Evolutionary conservation across 2,888 invertebrate genomes (phyloP).

Genomic region (Clunio marinus): DNA sequence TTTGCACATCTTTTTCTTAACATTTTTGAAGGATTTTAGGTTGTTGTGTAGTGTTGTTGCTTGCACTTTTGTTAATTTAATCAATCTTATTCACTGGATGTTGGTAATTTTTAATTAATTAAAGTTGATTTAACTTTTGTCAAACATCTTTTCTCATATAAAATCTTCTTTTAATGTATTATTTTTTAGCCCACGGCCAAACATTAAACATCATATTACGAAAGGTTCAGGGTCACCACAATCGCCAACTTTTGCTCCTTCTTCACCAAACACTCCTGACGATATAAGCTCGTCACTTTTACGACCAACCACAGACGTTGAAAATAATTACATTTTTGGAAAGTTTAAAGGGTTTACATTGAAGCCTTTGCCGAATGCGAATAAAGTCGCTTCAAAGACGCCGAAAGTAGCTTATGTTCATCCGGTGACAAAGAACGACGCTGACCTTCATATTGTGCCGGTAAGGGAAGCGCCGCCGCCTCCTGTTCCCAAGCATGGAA

Average conservation of each 20-base stretch:
- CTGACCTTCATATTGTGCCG: slow-evolving; percentile 48
- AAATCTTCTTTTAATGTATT: no score
- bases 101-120: no score
- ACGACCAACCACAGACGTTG: slow-evolving; percentile 54
- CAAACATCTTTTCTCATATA: no score
- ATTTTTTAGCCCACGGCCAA: slow-evolving; percentile 49
- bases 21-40: no score
- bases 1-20: no score
- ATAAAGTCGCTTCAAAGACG: slow-evolving; percentile 40
- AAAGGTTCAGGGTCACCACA: slow-evolving; percentile 41
- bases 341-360: slow-evolving; percentile 83
- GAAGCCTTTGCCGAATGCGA: slow-evolving; percentile 48
- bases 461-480: slow-evolving; percentile 61
- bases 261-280: slow-evolving; percentile 60
- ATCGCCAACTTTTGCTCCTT: slow-evolving; percentile 48
- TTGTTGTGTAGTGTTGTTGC: no score
- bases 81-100: no score
- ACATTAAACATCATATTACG: slow-evolving; percentile 40
- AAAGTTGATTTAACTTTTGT: no score
- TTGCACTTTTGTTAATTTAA: no score
- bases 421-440: slow-evolving; percentile 46
- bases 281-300: slow-evolving; percentile 68
- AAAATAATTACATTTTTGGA: slow-evolving; percentile 68
- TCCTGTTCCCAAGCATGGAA: slow-evolving; percentile 48
- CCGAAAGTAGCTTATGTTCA: slow-evolving; percentile 57